Percentiles rank a stretch among this genome's conserved stretches.
These are phyloP conservation scores for Stictonetta naevosa DNA, from an alignment of 2,113 vertebrate genomes.

Conservation along the genomic window DNA sequence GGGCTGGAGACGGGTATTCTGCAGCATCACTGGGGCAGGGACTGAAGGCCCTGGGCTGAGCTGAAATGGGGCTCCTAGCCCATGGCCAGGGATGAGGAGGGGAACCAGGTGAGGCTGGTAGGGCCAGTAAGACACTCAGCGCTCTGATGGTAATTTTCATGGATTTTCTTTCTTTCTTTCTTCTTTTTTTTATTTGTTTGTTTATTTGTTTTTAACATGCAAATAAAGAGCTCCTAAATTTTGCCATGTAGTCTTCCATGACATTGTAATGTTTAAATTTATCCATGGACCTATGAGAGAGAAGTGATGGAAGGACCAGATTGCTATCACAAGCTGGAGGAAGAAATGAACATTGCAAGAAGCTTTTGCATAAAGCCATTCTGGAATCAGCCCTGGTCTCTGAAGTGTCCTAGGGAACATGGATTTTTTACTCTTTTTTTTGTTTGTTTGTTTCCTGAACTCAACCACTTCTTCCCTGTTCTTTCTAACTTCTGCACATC, in stretches of 20 bases:
- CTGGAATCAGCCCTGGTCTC: not conserved
- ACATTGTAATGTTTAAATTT: not conserved
- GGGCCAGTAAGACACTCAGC: not conserved
- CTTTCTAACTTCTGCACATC: not conserved
- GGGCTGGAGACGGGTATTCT: not conserved
- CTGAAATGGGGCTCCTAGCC: not conserved
- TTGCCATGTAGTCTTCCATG: not conserved
- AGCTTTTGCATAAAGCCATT: not conserved
- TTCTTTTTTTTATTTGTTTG: not conserved
- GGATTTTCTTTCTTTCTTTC: too few species aligned
- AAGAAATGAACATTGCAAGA: not conserved
- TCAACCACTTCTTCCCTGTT: not conserved
- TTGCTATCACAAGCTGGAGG: not conserved
- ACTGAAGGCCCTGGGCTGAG: not conserved
- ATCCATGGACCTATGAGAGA: not conserved
- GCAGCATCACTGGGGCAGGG: not conserved
- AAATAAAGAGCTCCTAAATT: not conserved
- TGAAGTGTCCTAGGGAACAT: not conserved
- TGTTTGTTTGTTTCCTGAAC: not conserved
- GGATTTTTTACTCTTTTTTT: not conserved
- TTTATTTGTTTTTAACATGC: not conserved
- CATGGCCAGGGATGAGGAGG: not conserved
- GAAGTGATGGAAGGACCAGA: not conserved
- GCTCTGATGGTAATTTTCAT: not conserved
- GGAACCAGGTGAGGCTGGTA: not conserved